These are phyloP conservation scores for Simalia tracyae DNA, from an alignment of 2,797 vertebrate genomes.

Conservation along the genomic window DNA sequence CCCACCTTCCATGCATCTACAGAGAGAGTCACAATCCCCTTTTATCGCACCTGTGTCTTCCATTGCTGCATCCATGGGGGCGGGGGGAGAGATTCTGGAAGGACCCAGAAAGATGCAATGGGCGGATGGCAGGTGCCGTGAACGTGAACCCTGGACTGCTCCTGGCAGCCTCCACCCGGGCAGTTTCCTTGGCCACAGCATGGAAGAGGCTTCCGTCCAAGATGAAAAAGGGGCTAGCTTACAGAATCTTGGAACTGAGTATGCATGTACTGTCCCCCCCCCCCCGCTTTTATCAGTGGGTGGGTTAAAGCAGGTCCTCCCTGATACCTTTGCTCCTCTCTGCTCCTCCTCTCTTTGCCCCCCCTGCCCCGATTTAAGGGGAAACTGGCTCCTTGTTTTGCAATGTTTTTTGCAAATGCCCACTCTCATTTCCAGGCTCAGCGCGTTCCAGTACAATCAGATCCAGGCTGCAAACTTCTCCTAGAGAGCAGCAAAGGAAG, in stretches of 20 bases:
- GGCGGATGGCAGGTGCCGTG: not conserved
- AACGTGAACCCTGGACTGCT: not conserved
- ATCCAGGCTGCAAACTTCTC: not conserved
- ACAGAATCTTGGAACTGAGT: not conserved
- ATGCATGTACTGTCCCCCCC: not conserved
- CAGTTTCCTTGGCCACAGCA: not conserved
- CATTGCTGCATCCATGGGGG: not conserved
- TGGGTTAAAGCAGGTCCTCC: not conserved
- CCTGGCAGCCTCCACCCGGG: not conserved
- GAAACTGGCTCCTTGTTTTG: not conserved
- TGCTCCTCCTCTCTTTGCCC: no score
- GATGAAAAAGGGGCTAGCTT: not conserved
- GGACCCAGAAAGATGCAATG: not conserved
- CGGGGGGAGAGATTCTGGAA: not conserved
- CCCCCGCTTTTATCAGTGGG: not conserved
- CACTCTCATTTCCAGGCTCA: not conserved
- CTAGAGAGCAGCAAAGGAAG: not conserved
- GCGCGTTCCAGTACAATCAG: not conserved
- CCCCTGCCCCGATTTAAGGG: not conserved
- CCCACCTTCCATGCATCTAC: not conserved
- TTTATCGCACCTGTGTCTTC: not conserved
- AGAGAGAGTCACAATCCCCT: not conserved
- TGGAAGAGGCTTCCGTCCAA: not conserved
- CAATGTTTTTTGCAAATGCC: not conserved
- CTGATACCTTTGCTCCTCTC: not conserved